Percentiles rank a stretch among this genome's conserved stretches.
Evolutionary conservation across 2,888 invertebrate genomes (phyloP).

Genomic region (Cryptus viduatorius): DNA sequence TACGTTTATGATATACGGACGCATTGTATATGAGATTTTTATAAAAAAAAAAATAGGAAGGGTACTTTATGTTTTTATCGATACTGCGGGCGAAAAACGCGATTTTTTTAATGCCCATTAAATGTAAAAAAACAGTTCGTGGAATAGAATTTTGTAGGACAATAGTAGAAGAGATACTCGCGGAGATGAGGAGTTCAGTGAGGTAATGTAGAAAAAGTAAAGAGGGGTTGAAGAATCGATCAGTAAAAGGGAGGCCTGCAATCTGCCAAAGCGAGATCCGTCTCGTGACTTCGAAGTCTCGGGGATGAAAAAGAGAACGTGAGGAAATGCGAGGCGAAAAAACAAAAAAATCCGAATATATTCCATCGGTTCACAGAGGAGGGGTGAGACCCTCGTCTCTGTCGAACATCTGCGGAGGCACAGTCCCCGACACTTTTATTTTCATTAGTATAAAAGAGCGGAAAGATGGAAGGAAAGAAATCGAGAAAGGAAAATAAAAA

Average conservation of each 20-base stretch:
- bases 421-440: constrained; percentile 39
- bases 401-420: constrained; percentile 24
- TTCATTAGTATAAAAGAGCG: constrained; percentile 45
- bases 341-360: constrained; percentile 17
- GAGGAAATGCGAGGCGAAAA: not conserved
- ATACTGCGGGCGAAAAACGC: not conserved
- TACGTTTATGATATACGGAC: no score
- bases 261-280: constrained; percentile 27
- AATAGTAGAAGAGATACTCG: not conserved
- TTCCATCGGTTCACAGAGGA: not conserved
- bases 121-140: not conserved
- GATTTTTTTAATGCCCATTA: no score
- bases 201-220: constrained; percentile 11
- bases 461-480: not conserved
- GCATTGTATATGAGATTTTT: no score
- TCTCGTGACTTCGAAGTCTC: constrained; percentile 4
- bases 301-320: not conserved
- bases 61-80: not conserved
- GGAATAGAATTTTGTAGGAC: constrained; percentile 19
- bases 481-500: not conserved
- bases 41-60: no score
- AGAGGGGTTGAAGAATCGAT: constrained; percentile 10
- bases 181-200: not conserved
- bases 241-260: constrained; percentile 6
- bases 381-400: constrained; percentile 29